phyloP scores from a whole-genome alignment of 2,797 vertebrate genomes.

The Phataginus tetradactyla region DNA sequence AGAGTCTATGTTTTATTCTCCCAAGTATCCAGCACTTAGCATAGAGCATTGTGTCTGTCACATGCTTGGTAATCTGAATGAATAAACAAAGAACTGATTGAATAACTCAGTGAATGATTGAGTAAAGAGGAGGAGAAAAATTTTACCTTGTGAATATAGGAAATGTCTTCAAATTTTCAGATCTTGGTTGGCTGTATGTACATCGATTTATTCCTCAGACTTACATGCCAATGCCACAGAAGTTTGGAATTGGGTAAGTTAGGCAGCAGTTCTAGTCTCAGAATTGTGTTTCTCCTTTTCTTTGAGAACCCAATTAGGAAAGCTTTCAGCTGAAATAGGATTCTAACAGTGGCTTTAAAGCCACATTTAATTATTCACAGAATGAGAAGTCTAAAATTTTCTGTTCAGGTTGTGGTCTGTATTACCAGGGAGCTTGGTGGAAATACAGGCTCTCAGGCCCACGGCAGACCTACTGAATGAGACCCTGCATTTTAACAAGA shows the following conservation, averaged over 20 bases:
- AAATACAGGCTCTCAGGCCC: neutral
- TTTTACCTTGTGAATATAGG: neutral
- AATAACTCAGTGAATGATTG: neutral
- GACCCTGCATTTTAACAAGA: slow-evolving; percentile 1
- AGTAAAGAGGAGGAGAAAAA: neutral
- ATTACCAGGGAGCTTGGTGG: neutral
- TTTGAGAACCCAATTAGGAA: neutral
- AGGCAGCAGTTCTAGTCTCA: neutral
- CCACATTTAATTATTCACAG: slow-evolving; percentile 18
- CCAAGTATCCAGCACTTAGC: neutral
- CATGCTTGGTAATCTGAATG: neutral
- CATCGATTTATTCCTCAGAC: neutral
- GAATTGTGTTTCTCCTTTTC: slow-evolving; percentile 36
- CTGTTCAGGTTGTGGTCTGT: neutral
- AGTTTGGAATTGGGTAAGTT: neutral
- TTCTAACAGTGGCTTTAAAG: slow-evolving; percentile 36
- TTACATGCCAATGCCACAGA: neutral
- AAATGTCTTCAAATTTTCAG: neutral
- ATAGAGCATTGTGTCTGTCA: neutral
- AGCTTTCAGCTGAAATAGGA: neutral
- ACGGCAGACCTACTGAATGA: neutral
- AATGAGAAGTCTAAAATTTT: neutral
- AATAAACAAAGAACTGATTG: neutral
- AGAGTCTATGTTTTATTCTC: neutral
- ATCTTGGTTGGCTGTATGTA: neutral